Base-by-base conservation (phyloP, 2,113 vertebrate genomes). In the Solenodon paradoxus region DNA sequence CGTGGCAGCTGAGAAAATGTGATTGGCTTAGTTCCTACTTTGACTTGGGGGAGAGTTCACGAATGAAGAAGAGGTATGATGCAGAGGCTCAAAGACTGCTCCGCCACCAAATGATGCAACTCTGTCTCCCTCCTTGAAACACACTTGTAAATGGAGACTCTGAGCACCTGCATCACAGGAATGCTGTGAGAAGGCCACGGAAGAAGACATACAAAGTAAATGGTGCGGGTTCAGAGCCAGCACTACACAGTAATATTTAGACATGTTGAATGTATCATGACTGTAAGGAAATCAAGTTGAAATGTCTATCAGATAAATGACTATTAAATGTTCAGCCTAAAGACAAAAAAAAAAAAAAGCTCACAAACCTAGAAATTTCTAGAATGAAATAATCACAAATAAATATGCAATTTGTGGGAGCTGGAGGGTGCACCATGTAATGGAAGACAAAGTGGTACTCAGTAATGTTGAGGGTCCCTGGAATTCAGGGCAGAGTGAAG, bases 41-140 rank as follows among this genome's bases (percentile, higher is more conserved):
- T 22, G 47, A 57, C 47, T 19, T 30, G n/a, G n/a, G 9, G 13
- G 7, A 45, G 32, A 57, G 38, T 9, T 9, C 0, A 40, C 32
- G 1, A 30, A 30, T 0, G 9, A 55, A 28, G 53, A 9, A 45
- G 42, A 17, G 5, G 9, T 13, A 26, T 2, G 32, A 59, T 5
- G 20, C 64, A 40, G 30, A 72, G 9, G 22, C 26, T 64, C 15
- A 26, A 22, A 75, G 66, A 20, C 9, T 5, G 4, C 20, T 74
- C 47, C 35, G 7, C 22, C n/a, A 35, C 45, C 11, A 0, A 13
- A 35, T 0, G 16, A 53, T 11, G 20, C 1, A 0, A 42, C 49
- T 16, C 12, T 32, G n/a, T n/a, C n/a, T n/a, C n/a, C n/a, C n/a
- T n/a, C 45, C 42, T 9, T 24, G 66, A 80, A 79, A 49, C 1